Evolutionary conservation across 2,797 vertebrate genomes (phyloP).

Genomic region (Sebastes itinus): DNA sequence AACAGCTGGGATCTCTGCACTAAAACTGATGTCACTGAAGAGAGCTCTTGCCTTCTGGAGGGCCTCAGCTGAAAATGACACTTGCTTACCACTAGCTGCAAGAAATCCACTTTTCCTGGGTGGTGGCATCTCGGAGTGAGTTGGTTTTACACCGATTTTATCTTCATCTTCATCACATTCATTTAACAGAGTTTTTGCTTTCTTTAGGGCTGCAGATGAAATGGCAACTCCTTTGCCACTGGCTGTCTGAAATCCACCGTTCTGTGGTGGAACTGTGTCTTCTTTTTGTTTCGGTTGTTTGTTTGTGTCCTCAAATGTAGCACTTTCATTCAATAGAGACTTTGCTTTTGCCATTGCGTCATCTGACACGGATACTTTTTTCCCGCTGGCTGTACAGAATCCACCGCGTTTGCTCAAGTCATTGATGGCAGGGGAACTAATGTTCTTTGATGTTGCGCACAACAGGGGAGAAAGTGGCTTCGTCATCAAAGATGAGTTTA

Average conservation of each 20-base stretch:
- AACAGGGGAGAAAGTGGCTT: slow-evolving; percentile 56
- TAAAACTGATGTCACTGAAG: slow-evolving; percentile 75
- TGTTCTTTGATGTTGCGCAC: slow-evolving; percentile 34
- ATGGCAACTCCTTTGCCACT: slow-evolving; percentile 82
- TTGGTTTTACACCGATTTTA: not conserved
- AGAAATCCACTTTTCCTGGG: slow-evolving; percentile 62
- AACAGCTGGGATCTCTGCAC: slow-evolving; percentile 8
- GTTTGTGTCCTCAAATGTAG: slow-evolving; percentile 31
- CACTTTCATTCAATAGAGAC: slow-evolving; percentile 73
- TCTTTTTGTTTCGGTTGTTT: slow-evolving; percentile 33
- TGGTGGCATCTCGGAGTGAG: not conserved
- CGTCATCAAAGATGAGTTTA: slow-evolving; percentile 71
- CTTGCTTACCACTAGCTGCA: slow-evolving; percentile 83
- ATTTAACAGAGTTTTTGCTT: slow-evolving; percentile 77
- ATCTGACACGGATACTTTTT: slow-evolving; percentile 80
- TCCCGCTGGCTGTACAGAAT: slow-evolving; percentile 81
- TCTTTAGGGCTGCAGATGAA: slow-evolving; percentile 83
- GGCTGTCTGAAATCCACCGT: slow-evolving; percentile 70
- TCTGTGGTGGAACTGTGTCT: slow-evolving; percentile 64
- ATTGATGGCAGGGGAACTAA: not conserved
- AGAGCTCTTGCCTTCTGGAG: slow-evolving; percentile 80
- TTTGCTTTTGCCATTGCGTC: slow-evolving; percentile 81
- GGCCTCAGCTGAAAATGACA: slow-evolving; percentile 80
- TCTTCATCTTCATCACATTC: slow-evolving; percentile 22
- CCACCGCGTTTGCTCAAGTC: slow-evolving; percentile 43